These are phyloP conservation scores for Pangasius mekongensis DNA, from an alignment of 2,797 vertebrate species.

Conservation along the genomic window DNA sequence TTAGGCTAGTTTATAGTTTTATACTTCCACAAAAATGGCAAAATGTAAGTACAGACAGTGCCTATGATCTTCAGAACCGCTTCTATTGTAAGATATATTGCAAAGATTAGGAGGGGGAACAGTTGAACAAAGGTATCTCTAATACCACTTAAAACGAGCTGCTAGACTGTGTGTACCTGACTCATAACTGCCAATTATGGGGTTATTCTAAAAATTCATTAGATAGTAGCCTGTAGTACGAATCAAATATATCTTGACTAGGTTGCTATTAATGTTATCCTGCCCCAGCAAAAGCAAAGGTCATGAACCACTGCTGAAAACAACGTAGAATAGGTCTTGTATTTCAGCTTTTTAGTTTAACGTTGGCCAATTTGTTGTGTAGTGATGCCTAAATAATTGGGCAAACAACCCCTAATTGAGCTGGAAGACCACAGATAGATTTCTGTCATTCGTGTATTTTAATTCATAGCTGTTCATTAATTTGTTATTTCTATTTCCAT, in stretches of 20 bases:
- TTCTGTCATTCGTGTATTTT: background rate
- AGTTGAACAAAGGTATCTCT: background rate
- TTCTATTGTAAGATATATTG: background rate
- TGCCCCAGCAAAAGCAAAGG: background rate
- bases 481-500: background rate
- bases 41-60: background rate
- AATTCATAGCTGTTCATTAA: background rate
- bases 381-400: background rate
- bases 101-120: background rate
- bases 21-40: background rate
- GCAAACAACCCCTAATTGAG: background rate
- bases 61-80: background rate
- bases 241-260: background rate
- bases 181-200: background rate
- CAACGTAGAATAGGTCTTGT: background rate
- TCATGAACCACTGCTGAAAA: background rate
- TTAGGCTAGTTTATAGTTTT: background rate
- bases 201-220: background rate
- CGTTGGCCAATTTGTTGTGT: background rate
- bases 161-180: background rate
- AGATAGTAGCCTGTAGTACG: background rate
- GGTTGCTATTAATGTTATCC: too few species aligned
- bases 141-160: background rate
- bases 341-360: background rate
- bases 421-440: background rate